Percentiles rank a stretch among this genome's conserved stretches.
Evolutionary conservation across 2,797 vertebrate genomes (phyloP).

Genomic region (Chromobotia macracanthus): DNA sequence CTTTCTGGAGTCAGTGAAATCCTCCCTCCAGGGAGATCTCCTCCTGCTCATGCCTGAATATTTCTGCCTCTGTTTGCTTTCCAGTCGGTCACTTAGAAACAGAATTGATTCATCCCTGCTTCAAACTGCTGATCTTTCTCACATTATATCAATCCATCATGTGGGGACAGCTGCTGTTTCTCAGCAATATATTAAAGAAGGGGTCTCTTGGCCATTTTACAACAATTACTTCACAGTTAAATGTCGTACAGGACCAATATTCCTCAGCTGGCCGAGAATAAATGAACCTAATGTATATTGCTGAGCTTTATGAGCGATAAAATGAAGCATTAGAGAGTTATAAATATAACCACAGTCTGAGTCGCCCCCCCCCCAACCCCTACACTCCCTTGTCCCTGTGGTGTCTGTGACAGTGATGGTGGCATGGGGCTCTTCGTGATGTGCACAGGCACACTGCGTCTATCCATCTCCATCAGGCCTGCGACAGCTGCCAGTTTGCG

Average conservation of each 20-base stretch:
- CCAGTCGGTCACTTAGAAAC: conserved; percentile 24
- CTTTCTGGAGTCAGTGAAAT: conserved; percentile 40
- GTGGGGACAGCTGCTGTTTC: not conserved
- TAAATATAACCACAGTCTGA: conserved; percentile 25
- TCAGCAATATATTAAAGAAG: conserved; percentile 5
- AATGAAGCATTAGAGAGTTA: conserved; percentile 32
- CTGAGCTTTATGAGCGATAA: conserved; percentile 30
- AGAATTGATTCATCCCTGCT: conserved; percentile 34
- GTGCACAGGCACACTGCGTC: conserved; percentile 4
- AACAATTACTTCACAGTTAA: conserved; percentile 30
- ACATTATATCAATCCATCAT: conserved; percentile 39
- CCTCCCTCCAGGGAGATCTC: conserved; percentile 30
- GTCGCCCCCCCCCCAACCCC: not conserved
- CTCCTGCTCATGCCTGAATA: conserved; percentile 41
- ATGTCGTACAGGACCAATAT: conserved; percentile 7
- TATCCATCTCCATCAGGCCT: conserved; percentile 76
- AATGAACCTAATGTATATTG: conserved; percentile 37
- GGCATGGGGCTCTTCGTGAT: conserved; percentile 26
- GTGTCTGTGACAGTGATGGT: conserved; percentile 22
- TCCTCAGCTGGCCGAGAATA: conserved; percentile 22
- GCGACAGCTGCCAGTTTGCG: conserved; percentile 75
- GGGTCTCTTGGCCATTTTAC: conserved; percentile 2
- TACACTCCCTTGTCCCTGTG: not conserved
- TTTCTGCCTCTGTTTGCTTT: conserved; percentile 34
- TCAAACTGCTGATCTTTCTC: conserved; percentile 45